These are phyloP conservation scores for Hipposideros armiger DNA, from an alignment of 2,113 vertebrate genomes.

Conservation along the genomic window DNA sequence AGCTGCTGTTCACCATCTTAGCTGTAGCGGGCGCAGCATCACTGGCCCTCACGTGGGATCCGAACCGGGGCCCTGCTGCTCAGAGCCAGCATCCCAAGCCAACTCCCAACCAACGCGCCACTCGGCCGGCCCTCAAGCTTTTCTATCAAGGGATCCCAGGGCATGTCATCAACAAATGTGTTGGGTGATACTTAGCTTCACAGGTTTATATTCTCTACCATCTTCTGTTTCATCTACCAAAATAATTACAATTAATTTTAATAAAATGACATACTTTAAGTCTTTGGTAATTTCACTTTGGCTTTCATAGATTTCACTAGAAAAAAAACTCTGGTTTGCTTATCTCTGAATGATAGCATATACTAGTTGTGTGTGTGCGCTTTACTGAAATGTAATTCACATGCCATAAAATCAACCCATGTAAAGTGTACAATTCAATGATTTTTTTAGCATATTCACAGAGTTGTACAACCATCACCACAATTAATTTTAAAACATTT, in stretches of 20 bases:
- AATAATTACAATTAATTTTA: constrained; percentile 5
- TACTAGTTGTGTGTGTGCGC: not conserved
- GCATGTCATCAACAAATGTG: not conserved
- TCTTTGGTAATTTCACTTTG: constrained; percentile 18
- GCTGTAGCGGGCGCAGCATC: no score
- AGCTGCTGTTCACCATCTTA: no score
- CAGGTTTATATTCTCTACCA: not conserved
- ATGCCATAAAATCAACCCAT: not conserved
- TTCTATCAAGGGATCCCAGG: not conserved
- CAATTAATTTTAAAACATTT: not conserved
- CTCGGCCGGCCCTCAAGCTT: not conserved
- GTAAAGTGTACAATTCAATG: not conserved
- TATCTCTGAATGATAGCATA: not conserved
- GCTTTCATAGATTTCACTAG: not conserved
- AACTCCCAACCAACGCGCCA: no score
- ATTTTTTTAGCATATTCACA: not conserved
- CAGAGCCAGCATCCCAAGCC: no score
- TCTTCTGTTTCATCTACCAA: not conserved
- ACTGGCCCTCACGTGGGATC: no score
- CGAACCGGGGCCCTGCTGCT: no score
- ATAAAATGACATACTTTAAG: not conserved
- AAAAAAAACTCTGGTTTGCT: not conserved
- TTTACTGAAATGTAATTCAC: not conserved
- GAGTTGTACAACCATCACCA: not conserved
- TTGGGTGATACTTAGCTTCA: not conserved